phyloP scores from a whole-genome alignment of 2,888 invertebrate species.

The Malachius bipustulatus region DNA sequence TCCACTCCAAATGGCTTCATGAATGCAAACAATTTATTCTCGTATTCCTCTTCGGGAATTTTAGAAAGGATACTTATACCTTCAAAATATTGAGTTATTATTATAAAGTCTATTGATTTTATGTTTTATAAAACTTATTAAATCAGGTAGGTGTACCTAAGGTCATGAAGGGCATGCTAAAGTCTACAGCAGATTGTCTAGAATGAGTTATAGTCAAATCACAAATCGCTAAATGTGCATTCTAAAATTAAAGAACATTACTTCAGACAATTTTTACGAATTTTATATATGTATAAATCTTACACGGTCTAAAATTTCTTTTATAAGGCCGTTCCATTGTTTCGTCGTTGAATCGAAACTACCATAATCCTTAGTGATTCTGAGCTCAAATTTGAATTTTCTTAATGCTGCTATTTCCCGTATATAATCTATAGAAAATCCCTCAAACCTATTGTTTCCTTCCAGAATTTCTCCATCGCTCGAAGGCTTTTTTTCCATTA shows the following conservation, averaged over 20 bases:
- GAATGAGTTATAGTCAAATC: constrained; percentile 92
- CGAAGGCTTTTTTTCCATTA: not conserved
- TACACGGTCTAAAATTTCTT: constrained; percentile 1
- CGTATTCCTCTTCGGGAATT: constrained; percentile 62
- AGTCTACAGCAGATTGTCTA: constrained; percentile 79
- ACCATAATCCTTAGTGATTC: not conserved
- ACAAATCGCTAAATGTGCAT: constrained; percentile 89
- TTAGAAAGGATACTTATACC: constrained; percentile 80
- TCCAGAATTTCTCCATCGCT: not conserved
- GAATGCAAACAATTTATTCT: constrained; percentile 74
- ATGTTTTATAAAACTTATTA: no score
- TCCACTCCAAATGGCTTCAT: constrained; percentile 73
- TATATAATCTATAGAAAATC: not conserved
- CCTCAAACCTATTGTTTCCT: constrained; percentile 1
- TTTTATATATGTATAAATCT: no score
- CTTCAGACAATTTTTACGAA: no score
- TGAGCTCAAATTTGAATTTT: not conserved
- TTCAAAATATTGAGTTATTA: constrained; percentile 14
- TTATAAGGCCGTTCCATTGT: not conserved
- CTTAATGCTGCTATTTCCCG: not conserved
- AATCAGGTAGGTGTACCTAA: constrained; percentile 45
- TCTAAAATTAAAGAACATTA: no score
- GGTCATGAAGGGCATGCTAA: constrained; percentile 96
- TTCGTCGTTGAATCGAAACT: not conserved
- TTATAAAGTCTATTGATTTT: not conserved